These are phyloP conservation scores for Morpho helenor DNA, from an alignment of 2,888 invertebrate species.

Conservation along the genomic window DNA sequence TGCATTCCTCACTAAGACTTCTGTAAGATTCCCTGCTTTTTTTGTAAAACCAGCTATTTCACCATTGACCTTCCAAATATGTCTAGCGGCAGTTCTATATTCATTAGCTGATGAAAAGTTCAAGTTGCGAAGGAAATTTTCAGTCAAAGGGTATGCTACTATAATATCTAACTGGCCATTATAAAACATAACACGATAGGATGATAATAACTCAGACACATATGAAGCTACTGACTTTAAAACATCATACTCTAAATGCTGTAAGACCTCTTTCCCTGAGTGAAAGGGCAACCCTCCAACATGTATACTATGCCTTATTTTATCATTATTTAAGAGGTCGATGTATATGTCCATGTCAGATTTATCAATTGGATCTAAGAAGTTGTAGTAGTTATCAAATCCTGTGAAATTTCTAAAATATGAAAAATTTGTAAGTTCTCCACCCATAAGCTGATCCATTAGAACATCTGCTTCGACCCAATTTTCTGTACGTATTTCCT, in stretches of 20 bases:
- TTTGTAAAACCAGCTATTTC: slow-evolving; percentile 88
- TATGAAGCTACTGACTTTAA: slow-evolving; percentile 77
- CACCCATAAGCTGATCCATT: slow-evolving; percentile 83
- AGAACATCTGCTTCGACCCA: slow-evolving; percentile 83
- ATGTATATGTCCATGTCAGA: slow-evolving; percentile 56
- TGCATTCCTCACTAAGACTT: slow-evolving; percentile 85
- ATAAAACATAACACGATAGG: slow-evolving; percentile 80
- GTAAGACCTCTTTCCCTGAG: slow-evolving; percentile 66
- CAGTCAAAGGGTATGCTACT: slow-evolving; percentile 79
- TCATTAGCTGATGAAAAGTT: slow-evolving; percentile 80
- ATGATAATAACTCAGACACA: slow-evolving; percentile 61
- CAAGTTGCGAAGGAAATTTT: slow-evolving; percentile 83
- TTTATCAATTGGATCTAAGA: slow-evolving; percentile 72
- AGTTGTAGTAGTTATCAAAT: slow-evolving; percentile 87
- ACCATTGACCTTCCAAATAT: slow-evolving; percentile 82
- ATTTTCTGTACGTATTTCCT: slow-evolving; percentile 80
- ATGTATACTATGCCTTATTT: slow-evolving; percentile 76
- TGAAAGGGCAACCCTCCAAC: slow-evolving; percentile 80
- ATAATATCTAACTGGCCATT: slow-evolving; percentile 84
- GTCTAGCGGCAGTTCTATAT: slow-evolving; percentile 81
- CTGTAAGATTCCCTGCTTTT: slow-evolving; percentile 83
- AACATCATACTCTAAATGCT: slow-evolving; percentile 74
- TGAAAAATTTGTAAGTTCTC: slow-evolving; percentile 49
- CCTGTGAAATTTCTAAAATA: slow-evolving; percentile 85
- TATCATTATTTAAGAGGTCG: slow-evolving; percentile 49